Conservation (phyloP, 2,888 invertebrate species). For the Cylindroiulus punctatus region DNA sequence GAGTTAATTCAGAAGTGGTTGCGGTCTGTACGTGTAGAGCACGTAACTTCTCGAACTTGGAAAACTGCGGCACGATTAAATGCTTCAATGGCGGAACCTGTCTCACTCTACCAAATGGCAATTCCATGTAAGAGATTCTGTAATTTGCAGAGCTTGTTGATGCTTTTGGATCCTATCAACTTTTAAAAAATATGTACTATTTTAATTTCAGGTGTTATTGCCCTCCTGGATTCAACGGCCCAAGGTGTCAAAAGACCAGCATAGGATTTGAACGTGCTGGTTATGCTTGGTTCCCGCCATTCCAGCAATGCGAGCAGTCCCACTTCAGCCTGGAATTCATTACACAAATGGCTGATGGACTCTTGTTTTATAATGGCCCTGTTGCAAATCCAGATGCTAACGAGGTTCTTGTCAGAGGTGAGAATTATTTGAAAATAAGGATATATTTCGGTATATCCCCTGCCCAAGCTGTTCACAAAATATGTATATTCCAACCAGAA, state of each 20-base stretch:
- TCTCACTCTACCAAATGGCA: slow-evolving; percentile 54
- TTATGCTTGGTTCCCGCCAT: slow-evolving; percentile 90
- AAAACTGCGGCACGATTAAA: slow-evolving; percentile 64
- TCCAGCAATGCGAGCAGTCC: slow-evolving; percentile 86
- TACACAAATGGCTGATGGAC: slow-evolving; percentile 79
- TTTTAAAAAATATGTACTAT: no score
- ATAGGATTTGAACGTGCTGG: slow-evolving; percentile 90
- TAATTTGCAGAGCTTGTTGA: no score
- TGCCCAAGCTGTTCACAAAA: no score
- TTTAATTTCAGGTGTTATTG: slow-evolving; percentile 77
- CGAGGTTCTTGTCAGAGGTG: slow-evolving; percentile 55
- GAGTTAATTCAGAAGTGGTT: slow-evolving; percentile 84
- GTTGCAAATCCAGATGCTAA: slow-evolving; percentile 59
- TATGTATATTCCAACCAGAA: no score
- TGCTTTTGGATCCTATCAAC: slow-evolving; percentile 60
- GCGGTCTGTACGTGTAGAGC: slow-evolving; percentile 78
- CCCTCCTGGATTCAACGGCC: slow-evolving; percentile 80
- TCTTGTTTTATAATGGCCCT: slow-evolving; percentile 93
- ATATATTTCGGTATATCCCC: no score
- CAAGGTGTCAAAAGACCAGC: slow-evolving; percentile 88
- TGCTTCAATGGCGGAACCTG: slow-evolving; percentile 83
- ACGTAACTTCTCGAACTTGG: slow-evolving; percentile 63
- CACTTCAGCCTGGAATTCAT: slow-evolving; percentile 83
- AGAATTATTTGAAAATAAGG: not conserved
- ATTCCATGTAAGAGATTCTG: slow-evolving; percentile 45